phyloP scores from a whole-genome alignment of 2,888 invertebrate genomes.

The Sarcophaga carnaria region DNA sequence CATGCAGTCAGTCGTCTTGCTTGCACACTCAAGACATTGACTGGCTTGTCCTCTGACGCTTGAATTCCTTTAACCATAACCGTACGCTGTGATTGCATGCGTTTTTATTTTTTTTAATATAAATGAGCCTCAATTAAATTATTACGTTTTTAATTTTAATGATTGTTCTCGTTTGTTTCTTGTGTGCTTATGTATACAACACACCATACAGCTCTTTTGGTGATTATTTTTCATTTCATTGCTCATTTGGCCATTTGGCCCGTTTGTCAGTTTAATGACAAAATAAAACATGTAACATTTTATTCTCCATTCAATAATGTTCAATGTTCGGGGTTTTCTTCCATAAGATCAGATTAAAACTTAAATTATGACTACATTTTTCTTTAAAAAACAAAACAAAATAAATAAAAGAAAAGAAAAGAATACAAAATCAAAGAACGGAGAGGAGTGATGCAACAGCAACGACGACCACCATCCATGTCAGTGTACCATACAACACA shows the following conservation, averaged over 20 bases:
- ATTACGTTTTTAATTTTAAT: slow-evolving; percentile 68
- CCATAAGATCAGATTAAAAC: slow-evolving; percentile 66
- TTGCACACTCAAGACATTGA: no score
- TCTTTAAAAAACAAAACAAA: slow-evolving; percentile 46
- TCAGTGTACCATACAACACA: slow-evolving; percentile 32
- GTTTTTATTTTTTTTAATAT: slow-evolving; percentile 33
- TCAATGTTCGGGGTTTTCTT: background rate
- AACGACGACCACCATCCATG: slow-evolving; percentile 67
- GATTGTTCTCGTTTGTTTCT: slow-evolving; percentile 38
- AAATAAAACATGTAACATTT: slow-evolving; percentile 67
- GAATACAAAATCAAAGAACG: slow-evolving; percentile 41
- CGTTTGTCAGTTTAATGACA: slow-evolving; percentile 65
- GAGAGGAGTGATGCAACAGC: slow-evolving; percentile 62
- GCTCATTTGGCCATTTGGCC: slow-evolving; percentile 14
- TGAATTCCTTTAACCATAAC: slow-evolving; percentile 14
- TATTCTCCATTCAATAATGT: slow-evolving; percentile 39
- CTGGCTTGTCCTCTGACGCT: slow-evolving; percentile 19
- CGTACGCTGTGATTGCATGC: background rate
- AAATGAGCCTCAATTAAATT: slow-evolving; percentile 71
- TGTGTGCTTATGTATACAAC: background rate
- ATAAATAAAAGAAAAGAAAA: slow-evolving; percentile 21
- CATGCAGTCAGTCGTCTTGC: background rate
- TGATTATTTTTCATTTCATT: background rate
- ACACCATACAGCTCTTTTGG: no score
- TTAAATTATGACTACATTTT: slow-evolving; percentile 67